Evolutionary conservation across 2,113 vertebrate species (phyloP).

Genomic region (Arizona elegans): DNA sequence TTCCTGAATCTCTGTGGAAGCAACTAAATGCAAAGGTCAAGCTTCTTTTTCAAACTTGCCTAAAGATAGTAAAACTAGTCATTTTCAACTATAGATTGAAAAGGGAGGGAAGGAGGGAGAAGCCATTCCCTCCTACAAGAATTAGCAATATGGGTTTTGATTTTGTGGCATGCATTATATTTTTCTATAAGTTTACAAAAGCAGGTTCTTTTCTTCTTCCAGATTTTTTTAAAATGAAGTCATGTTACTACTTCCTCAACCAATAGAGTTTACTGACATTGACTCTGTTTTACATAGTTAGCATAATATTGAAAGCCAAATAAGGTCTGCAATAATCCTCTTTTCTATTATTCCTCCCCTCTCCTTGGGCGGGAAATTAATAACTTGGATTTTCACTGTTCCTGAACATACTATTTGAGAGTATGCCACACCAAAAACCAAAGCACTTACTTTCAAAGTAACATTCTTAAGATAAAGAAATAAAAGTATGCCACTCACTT

Average conservation of each 20-base stretch:
- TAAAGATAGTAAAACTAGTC: conserved; percentile 63
- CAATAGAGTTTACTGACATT: conserved; percentile 45
- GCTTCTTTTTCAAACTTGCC: conserved; percentile 68
- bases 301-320: conserved; percentile 49
- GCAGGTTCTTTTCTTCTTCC: conserved; percentile 8
- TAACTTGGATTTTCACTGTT: conserved; percentile 29
- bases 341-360: conserved; percentile 23
- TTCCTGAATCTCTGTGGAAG: conserved; percentile 62
- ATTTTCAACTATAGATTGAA: conserved; percentile 52
- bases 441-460: conserved; percentile 10
- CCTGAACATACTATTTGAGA: conserved; percentile 3
- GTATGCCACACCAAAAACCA: neutral
- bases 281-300: conserved; percentile 44
- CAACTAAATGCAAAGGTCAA: conserved; percentile 69
- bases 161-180: conserved; percentile 41
- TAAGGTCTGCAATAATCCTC: conserved; percentile 42
- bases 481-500: neutral
- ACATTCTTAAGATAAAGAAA: neutral
- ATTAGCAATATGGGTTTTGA: conserved; percentile 29
- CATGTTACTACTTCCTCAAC: conserved; percentile 41
- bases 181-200: conserved; percentile 24
- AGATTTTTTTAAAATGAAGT: conserved; percentile 46
- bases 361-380: neutral
- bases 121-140: conserved; percentile 45
- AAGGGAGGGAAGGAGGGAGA: conserved; percentile 2